Conservation (phyloP, 2,113 vertebrate genomes). For the Haemorhous mexicanus region DNA sequence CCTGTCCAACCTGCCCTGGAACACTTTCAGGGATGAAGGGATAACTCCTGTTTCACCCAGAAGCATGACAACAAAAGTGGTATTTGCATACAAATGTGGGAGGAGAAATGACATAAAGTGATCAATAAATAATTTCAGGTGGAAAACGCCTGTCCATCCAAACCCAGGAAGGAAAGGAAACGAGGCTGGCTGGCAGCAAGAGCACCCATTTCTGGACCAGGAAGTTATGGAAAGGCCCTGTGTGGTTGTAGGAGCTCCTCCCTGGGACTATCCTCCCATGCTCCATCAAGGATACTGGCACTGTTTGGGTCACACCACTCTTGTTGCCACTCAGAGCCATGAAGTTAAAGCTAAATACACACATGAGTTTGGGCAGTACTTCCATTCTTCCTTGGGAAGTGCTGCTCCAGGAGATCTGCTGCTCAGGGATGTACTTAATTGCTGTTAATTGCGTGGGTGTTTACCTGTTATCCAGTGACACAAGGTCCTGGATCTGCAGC, state of each 20-base stretch:
- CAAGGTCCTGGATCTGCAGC: neutral
- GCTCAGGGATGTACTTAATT: neutral
- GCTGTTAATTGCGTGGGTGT: neutral
- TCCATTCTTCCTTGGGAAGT: neutral
- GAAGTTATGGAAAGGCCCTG: neutral
- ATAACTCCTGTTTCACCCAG: neutral
- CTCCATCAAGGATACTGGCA: rapidly evolving
- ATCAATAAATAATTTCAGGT: neutral
- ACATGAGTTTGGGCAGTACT: neutral
- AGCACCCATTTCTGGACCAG: neutral
- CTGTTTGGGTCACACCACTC: rapidly evolving
- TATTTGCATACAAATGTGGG: neutral
- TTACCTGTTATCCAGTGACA: neutral
- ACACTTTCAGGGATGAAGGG: neutral
- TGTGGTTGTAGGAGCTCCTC: rapidly evolving
- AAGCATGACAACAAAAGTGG: neutral
- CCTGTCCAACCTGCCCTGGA: neutral
- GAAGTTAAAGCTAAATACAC: neutral
- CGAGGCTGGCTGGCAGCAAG: neutral
- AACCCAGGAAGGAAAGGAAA: neutral
- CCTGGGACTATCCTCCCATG: neutral
- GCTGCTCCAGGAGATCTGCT: neutral
- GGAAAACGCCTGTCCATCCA: neutral
- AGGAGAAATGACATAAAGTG: neutral
- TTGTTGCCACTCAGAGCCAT: neutral